Evolutionary conservation across 2,797 vertebrate genomes (phyloP), one percentile per base, ranked within the genome.

Genomic region (Huso huso): DNA sequence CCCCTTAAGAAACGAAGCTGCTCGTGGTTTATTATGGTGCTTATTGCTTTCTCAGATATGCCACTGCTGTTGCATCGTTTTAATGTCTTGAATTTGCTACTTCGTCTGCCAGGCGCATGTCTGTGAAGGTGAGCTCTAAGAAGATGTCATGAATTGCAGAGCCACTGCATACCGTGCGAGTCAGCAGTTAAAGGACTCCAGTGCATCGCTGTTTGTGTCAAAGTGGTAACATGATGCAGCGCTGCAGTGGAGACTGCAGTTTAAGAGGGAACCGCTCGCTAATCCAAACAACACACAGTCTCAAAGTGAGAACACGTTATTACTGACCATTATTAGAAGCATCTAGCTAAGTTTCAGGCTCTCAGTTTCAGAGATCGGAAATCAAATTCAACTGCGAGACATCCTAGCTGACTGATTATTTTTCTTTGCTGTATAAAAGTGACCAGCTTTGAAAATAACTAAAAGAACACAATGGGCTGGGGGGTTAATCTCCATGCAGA

Each of bases 151-250:
- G 23, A 3, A 37, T 4, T 37, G 23, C 23, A 37, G 23, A 37
- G 23, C 23, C 23, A 37, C 4, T 37, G 76, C 75, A 75, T 79
- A 79, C 75, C 77, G 61, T 79, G 73, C 23, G 2, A 2, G 23
- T 37, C 23, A 37, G 61, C 78, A 72, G 74, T 72, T 75, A 75
- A 78, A 74, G 78, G 73, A 75, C 80, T 82, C 77, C 70, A 76
- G 82, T 86, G 83, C 84, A 69, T 79, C 85, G 81, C 85, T 81
- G 85, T 89, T 87, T 87, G 82, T 84, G 82, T 88, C 84, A 85
- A 88, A 91, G 88, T 87, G 87, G 87, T 84, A 86, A 85, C 82
- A 79, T 87, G 89, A 90, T 87, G 83, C 77, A 89, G 91, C 90
- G 88, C 86, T 83, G 85, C 86, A 89, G 86, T 74, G 80, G 79